Evolutionary conservation across 1,140 invertebrate genomes (phyloP).

Genomic region (Drosophila tsacasi): DNA sequence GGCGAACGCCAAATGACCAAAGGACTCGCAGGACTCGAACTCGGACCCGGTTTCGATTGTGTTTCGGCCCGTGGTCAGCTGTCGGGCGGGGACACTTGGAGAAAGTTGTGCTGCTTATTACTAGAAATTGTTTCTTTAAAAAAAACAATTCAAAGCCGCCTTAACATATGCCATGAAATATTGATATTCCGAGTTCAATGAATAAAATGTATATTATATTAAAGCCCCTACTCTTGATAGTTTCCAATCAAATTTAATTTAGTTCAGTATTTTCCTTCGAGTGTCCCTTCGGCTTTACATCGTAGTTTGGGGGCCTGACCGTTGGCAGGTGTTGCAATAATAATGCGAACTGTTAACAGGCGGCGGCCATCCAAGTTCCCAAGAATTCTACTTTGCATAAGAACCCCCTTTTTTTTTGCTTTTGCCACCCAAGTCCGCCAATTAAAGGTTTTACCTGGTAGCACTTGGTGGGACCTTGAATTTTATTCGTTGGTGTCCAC

Average conservation of each 20-base stretch:
- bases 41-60: slow-evolving; percentile 37
- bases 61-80: slow-evolving; percentile 44
- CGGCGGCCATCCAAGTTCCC: slow-evolving; percentile 33
- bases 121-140: background rate
- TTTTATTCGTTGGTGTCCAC: slow-evolving; percentile 40
- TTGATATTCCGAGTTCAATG: too few relatives aligned
- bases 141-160: background rate
- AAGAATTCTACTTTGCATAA: slow-evolving; percentile 49
- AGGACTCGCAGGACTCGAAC: slow-evolving; percentile 38
- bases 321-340: slow-evolving; percentile 49
- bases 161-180: background rate
- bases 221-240: too few relatives aligned
- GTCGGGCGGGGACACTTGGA: slow-evolving; percentile 14
- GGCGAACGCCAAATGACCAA: slow-evolving; percentile 79
- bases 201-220: too few relatives aligned
- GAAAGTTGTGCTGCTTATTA: background rate
- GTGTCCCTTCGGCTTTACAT: background rate
- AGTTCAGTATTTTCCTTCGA: slow-evolving; percentile 1
- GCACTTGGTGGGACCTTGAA: slow-evolving; percentile 22
- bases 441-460: slow-evolving; percentile 24
- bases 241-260: too few relatives aligned
- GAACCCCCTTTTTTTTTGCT: slow-evolving; percentile 5
- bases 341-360: slow-evolving; percentile 53
- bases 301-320: slow-evolving; percentile 4
- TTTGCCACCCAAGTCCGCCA: background rate